Base-by-base conservation (phyloP, 2,888 invertebrate genomes). In the Imbricaverruca yamaguchii region DNA sequence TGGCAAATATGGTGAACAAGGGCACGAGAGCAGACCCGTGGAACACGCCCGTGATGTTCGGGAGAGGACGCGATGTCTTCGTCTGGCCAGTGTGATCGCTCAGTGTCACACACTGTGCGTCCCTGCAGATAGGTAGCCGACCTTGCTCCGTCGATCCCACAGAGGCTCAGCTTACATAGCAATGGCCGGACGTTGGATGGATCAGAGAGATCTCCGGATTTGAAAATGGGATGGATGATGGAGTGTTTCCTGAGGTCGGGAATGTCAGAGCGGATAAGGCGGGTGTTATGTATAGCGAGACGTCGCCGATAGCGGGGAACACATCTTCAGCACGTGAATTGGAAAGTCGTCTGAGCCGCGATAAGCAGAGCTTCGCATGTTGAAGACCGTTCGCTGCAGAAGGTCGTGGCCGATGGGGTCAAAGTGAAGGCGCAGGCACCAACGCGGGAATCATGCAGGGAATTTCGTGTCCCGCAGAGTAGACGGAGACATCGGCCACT, bases 281-380 rank as follows among this genome's bases (percentile, higher is more conserved):
- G 10, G 63, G 63, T 18, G 21, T 63, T 63, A 21, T 18, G 8
- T 9, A 63, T 63, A 21, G 12, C 2, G 6, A 10, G 21, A 63
- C 15, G 53, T 53, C 59, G 23, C 56, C 56, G 39, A 15, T 55
- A 79, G 53, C 55, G 59, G 59, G 13, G 53, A 79, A 79, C 56
- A 39, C 15, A 23, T 23, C 39, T 56, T 59, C 39, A n/a, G 59
- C 12, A 55, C 55, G n/a, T 12, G 59, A 25, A 21, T 25, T 15
- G 0, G 53, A 12, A 77, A 55, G 21, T 55, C 39, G 57, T 39
- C 55, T 2, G 23, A 80, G 53, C 61, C 21, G 15, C 9, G 9
- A 10, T 11, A 10, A n/a, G 21, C 21, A 56, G 80, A 57, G 69
- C 57, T 81, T 63, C 82, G 81, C 55, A 39, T 81, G 12, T 7